Conservation (phyloP, 2,888 invertebrate species). For the Spilosoma lubricipeda region DNA sequence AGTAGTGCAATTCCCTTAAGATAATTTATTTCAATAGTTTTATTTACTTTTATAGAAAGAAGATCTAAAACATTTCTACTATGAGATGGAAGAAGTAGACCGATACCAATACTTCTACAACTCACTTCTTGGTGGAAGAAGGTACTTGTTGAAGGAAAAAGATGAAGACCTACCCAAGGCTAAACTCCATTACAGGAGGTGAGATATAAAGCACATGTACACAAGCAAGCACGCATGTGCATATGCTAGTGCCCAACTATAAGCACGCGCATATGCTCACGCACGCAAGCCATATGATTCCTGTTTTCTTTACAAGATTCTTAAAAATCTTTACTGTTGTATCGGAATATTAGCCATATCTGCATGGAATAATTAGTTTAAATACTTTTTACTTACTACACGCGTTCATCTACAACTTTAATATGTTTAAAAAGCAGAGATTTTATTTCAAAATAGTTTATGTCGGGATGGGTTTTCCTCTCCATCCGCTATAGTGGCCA, state of each 20-base stretch:
- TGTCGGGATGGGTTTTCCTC: too few relatives aligned
- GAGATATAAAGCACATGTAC: slow-evolving; percentile 12
- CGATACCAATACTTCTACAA: slow-evolving; percentile 81
- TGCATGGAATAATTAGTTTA: too few relatives aligned
- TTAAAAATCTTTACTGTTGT: too few relatives aligned
- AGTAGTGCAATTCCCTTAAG: too few relatives aligned
- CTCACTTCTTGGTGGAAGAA: slow-evolving; percentile 87
- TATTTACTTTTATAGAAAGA: slow-evolving; percentile 43
- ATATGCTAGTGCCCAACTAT: not conserved
- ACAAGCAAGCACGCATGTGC: not conserved
- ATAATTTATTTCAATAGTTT: slow-evolving; percentile 59
- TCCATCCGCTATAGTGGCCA: too few relatives aligned
- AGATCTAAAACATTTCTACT: slow-evolving; percentile 87
- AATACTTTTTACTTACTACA: too few relatives aligned
- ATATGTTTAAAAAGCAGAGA: too few relatives aligned
- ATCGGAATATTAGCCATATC: too few relatives aligned
- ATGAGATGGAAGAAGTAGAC: slow-evolving; percentile 85
- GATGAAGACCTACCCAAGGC: slow-evolving; percentile 85
- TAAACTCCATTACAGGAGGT: slow-evolving; percentile 83
- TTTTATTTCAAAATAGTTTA: too few relatives aligned
- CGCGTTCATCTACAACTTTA: too few relatives aligned
- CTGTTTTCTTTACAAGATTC: too few relatives aligned
- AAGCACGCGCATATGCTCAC: not conserved
- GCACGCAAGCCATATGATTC: not conserved
- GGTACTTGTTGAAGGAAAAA: slow-evolving; percentile 89